Evolutionary conservation across 2,797 vertebrate species (phyloP).

Genomic region (Chromis chromis): DNA sequence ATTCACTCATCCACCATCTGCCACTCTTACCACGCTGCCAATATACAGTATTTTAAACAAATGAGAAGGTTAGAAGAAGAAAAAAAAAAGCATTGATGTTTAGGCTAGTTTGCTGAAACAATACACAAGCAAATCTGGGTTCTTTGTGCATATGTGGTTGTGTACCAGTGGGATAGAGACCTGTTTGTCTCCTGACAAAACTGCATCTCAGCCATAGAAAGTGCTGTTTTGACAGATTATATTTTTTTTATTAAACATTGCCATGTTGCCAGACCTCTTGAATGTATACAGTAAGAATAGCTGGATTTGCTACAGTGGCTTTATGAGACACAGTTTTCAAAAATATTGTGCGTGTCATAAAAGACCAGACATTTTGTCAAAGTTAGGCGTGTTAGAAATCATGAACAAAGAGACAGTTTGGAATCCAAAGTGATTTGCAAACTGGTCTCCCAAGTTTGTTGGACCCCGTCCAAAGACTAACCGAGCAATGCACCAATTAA

Average conservation of each 20-base stretch:
- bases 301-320: not conserved
- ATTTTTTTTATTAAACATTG: not conserved
- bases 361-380: not conserved
- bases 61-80: slow-evolving; percentile 9
- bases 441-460: slow-evolving; percentile 25
- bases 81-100: not conserved
- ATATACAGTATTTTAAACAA: slow-evolving; percentile 27
- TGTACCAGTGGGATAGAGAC: not conserved
- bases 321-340: not conserved
- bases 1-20: slow-evolving; percentile 22
- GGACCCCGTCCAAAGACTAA: slow-evolving; percentile 38
- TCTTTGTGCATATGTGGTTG: not conserved
- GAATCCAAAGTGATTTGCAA: slow-evolving; percentile 37
- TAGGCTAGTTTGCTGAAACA: slow-evolving; percentile 5
- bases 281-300: not conserved
- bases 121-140: not conserved
- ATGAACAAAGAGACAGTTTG: slow-evolving; percentile 4
- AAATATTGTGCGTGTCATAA: not conserved
- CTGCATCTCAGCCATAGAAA: not conserved
- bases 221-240: not conserved
- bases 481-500: slow-evolving; percentile 47
- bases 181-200: not conserved
- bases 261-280: not conserved
- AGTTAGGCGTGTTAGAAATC: not conserved
- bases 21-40: slow-evolving; percentile 18